These are phyloP conservation scores for Agonopterix subpropinquella DNA, from an alignment of 2,888 invertebrate species.

Conservation along the genomic window DNA sequence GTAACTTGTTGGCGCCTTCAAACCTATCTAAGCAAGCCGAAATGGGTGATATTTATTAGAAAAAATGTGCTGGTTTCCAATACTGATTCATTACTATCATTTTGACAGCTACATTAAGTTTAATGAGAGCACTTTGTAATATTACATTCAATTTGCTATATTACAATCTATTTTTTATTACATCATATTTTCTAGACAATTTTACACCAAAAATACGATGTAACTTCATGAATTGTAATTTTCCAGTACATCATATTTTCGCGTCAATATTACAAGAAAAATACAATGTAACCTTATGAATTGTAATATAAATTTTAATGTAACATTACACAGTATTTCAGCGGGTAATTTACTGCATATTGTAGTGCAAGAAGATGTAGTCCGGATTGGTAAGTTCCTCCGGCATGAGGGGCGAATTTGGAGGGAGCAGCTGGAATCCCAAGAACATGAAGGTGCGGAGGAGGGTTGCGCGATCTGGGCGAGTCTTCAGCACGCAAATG, in stretches of 20 bases:
- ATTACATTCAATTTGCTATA: too few species aligned
- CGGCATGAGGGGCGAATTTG: slow-evolving; percentile 78
- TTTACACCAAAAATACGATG: too few species aligned
- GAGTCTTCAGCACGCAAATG: slow-evolving; percentile 87
- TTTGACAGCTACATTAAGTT: background rate
- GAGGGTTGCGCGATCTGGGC: slow-evolving; percentile 88
- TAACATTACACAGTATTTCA: background rate
- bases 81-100: slow-evolving; percentile 15
- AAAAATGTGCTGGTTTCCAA: slow-evolving; percentile 34
- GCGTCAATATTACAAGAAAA: too few species aligned
- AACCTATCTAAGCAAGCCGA: slow-evolving; percentile 21
- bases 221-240: too few species aligned
- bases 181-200: too few species aligned
- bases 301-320: background rate
- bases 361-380: slow-evolving; percentile 72
- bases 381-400: slow-evolving; percentile 75
- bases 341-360: slow-evolving; percentile 47
- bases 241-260: too few species aligned
- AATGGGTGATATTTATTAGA: slow-evolving; percentile 13
- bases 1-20: slow-evolving; percentile 28
- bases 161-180: too few species aligned
- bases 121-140: too few species aligned
- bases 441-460: slow-evolving; percentile 98
- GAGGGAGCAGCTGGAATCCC: slow-evolving; percentile 92
- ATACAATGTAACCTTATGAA: too few species aligned